Base-by-base conservation (phyloP, 2,113 vertebrate genomes). In the Dipodomys merriami region DNA sequence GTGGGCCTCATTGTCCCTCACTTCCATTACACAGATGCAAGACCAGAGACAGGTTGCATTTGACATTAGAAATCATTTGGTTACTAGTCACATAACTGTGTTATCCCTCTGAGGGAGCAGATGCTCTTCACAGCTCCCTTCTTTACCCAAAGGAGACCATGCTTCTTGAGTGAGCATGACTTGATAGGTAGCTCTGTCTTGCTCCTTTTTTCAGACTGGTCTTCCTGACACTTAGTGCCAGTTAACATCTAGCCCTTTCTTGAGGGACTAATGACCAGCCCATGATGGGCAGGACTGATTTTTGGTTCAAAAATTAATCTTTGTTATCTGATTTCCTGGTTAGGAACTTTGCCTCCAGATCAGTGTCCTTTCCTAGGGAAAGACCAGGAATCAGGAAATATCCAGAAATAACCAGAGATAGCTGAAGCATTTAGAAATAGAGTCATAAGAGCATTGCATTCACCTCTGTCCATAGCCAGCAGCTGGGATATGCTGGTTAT, bases 401-500 rank as follows among this genome's bases (percentile, higher is more conserved):
- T 30, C 53, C 68, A 29, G 60, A 95, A 82, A 68, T 82, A 57
- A 68, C 25, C 5, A 39, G 65, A 68, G 13, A 46, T 69, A 77
- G 30, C 83, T 2, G 2, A 62, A 46, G n/a, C 29, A 67, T 23
- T 69, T 64, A 82, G 39, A 33, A 64, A 16, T 30, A 76, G 12
- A 25, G 8, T 39, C 44, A 20, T 65, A 83, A 74, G 44, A 44
- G 2, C 8, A 71, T 30, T 2, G 0, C 69, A 44, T 8, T 64
- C 7, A 25, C 6, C 64, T 44, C 44, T 81, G 67, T 25, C 91
- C 68, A 0, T 3, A 3, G 25, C n/a, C 30, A 85, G n/a, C 29
- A 62, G 25, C 62, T 64, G 68, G 39, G 29, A 20, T 1, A 16
- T 0, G 0, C 15, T 62, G 0, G 0, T 11, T 62, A 0, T 46